These are phyloP conservation scores for Drosophila pseudotalamancana DNA, from an alignment of 2,888 invertebrate genomes.

Conservation along the genomic window DNA sequence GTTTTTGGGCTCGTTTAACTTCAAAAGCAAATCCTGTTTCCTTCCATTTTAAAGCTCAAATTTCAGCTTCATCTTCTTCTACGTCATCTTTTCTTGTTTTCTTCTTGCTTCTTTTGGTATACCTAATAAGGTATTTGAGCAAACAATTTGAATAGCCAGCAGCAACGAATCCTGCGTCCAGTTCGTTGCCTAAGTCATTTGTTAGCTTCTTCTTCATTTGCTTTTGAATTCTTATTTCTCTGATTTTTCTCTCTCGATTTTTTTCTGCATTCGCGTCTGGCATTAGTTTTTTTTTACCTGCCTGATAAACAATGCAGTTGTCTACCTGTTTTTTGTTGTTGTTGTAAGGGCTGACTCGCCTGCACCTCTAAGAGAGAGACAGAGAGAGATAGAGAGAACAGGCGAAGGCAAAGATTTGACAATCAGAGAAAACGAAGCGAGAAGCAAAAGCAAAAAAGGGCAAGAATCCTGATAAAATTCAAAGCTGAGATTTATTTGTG, in stretches of 20 bases:
- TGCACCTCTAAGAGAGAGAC: constrained; percentile 7
- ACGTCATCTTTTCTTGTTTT: not conserved
- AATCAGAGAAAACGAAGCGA: constrained; percentile 58
- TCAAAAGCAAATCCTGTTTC: not conserved
- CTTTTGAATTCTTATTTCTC: not conserved
- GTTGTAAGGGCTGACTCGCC: constrained; percentile 49
- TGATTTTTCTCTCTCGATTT: not conserved
- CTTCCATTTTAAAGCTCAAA: constrained; percentile 6
- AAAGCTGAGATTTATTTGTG: constrained; percentile 78
- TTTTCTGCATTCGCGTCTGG: constrained; percentile 45
- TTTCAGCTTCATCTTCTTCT: constrained; percentile 7
- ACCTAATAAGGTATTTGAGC: constrained; percentile 30
- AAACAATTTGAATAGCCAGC: constrained; percentile 30
- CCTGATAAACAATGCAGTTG: constrained; percentile 71
- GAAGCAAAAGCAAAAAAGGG: constrained; percentile 53
- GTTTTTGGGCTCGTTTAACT: not conserved
- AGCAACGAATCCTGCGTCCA: constrained; percentile 28
- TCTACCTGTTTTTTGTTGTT: constrained; percentile 73
- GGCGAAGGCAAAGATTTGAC: constrained; percentile 50
- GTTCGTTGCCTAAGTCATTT: constrained; percentile 59
- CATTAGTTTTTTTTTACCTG: constrained; percentile 70
- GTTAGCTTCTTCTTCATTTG: constrained; percentile 18
- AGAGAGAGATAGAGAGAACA: not conserved
- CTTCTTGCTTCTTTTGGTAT: not conserved
- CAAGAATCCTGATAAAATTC: constrained; percentile 72